Percentiles rank a stretch among this genome's conserved stretches.
Conservation (phyloP, 2,888 invertebrate genomes). For the Noctua fimbriata region DNA sequence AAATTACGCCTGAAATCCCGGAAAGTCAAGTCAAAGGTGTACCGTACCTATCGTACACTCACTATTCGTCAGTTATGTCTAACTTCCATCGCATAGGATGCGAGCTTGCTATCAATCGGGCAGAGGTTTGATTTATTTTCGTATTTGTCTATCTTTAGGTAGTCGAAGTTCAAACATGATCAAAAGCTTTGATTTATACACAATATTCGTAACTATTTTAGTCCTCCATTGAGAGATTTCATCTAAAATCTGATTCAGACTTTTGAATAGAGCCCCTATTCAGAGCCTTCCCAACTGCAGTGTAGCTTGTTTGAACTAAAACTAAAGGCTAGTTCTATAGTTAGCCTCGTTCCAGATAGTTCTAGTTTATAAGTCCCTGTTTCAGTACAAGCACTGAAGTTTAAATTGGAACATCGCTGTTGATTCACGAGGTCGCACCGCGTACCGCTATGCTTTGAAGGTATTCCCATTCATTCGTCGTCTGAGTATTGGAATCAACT, state of each 20-base stretch:
- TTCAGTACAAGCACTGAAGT: constrained; percentile 39
- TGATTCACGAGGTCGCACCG: constrained; percentile 19
- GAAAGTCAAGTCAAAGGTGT: no score
- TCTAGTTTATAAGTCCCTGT: constrained; percentile 34
- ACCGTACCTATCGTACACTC: neutral
- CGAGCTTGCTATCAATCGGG: neutral
- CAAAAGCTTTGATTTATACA: neutral
- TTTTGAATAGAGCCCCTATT: constrained; percentile 11
- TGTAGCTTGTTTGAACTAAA: constrained; percentile 30
- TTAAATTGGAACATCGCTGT: constrained; percentile 57
- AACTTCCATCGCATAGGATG: neutral
- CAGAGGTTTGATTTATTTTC: neutral
- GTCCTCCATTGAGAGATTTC: neutral
- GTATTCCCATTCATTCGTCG: constrained; percentile 23
- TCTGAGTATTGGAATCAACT: constrained; percentile 3
- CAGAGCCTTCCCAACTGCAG: neutral
- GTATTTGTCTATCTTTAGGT: neutral
- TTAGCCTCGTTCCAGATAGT: constrained; percentile 38
- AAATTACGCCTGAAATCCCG: no score
- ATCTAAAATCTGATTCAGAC: neutral
- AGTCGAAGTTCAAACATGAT: neutral
- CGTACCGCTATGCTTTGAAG: constrained; percentile 26
- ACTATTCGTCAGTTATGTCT: neutral
- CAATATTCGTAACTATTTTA: neutral
- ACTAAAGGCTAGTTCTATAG: constrained; percentile 26